These are phyloP conservation scores for Loxodonta africana DNA, from an alignment of 2,113 vertebrate genomes.

Conservation along the genomic window DNA sequence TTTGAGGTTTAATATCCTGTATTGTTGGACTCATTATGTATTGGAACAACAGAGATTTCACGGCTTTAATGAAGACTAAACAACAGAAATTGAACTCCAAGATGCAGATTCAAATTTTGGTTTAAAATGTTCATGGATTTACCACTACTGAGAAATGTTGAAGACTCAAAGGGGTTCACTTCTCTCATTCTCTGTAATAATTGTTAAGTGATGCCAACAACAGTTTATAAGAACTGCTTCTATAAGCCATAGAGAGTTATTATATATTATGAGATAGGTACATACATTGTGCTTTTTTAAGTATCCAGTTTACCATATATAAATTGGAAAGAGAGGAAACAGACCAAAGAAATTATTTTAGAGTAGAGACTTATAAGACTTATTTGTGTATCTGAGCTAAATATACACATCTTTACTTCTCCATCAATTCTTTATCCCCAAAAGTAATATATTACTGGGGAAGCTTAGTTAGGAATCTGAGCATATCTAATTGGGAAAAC, in stretches of 20 bases:
- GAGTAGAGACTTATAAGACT: neutral
- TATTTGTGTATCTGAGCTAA: neutral
- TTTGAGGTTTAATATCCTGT: constrained; percentile 51
- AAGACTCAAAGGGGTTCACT: neutral
- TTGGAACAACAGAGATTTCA: constrained; percentile 25
- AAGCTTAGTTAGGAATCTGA: constrained; percentile 11
- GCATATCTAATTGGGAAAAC: neutral
- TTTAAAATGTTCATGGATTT: constrained; percentile 28
- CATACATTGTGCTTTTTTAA: neutral
- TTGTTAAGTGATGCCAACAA: neutral
- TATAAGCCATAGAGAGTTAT: neutral
- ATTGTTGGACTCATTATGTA: constrained; percentile 30
- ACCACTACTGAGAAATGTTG: constrained; percentile 38
- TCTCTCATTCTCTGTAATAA: constrained; percentile 4
- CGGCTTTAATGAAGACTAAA: constrained; percentile 58
- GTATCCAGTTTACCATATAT: neutral
- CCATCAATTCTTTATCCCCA: neutral
- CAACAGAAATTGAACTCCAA: constrained; percentile 27
- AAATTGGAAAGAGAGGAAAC: neutral
- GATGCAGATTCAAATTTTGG: neutral
- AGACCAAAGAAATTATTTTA: neutral
- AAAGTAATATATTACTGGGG: neutral
- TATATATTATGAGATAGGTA: neutral
- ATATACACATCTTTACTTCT: neutral
- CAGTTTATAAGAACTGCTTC: constrained; percentile 24